Percentiles rank a stretch among this genome's conserved stretches.
phyloP scores from a whole-genome alignment of 2,113 vertebrate species.

The Mustelus asterias region DNA sequence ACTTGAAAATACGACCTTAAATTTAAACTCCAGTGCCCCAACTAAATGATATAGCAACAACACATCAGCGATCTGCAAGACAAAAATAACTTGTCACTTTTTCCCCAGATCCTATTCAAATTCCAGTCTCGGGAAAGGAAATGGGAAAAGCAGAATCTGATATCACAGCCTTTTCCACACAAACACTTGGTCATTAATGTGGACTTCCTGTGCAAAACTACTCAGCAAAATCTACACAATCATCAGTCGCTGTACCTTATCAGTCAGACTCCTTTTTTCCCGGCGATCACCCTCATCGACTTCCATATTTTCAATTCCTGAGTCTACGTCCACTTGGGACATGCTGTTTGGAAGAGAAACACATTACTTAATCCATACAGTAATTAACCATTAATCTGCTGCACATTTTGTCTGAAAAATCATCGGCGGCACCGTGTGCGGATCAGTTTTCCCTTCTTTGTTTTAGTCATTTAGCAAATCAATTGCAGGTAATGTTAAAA shows the following conservation, averaged over 20 bases:
- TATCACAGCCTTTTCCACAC: neutral
- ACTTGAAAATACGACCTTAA: neutral
- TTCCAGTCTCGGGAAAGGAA: neutral
- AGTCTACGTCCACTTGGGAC: slow-evolving; percentile 99
- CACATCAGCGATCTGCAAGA: neutral
- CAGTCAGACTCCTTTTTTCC: slow-evolving; percentile 85
- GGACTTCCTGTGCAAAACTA: neutral
- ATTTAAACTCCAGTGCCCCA: neutral
- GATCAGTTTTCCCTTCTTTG: neutral
- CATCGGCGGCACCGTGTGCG: neutral
- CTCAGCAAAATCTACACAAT: neutral
- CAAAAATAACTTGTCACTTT: neutral
- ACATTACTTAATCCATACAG: neutral
- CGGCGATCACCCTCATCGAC: slow-evolving; percentile 93
- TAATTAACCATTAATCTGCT: neutral
- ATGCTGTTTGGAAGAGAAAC: slow-evolving; percentile 61
- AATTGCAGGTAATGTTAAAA: neutral
- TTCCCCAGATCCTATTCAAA: neutral
- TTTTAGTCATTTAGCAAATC: neutral
- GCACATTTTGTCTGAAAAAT: neutral
- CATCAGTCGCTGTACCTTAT: slow-evolving; percentile 70
- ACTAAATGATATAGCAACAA: neutral
- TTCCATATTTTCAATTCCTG: slow-evolving; percentile 99
- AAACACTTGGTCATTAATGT: neutral
- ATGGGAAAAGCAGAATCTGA: neutral